phyloP scores from a whole-genome alignment of 2,113 vertebrate species.

The Sigmodon hispidus region DNA sequence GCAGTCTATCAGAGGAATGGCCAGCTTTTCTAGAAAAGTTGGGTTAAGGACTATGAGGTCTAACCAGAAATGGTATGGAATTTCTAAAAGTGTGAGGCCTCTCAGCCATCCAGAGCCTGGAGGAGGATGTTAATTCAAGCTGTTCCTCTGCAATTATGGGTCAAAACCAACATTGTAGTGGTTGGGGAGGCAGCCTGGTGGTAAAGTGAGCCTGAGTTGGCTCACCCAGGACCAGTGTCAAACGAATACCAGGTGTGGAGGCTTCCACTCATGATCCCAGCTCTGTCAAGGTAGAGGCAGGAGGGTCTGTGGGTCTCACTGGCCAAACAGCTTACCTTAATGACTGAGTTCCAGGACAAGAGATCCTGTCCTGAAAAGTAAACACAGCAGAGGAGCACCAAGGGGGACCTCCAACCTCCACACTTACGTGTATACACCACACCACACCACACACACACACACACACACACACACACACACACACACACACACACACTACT shows the following conservation, averaged over 20 bases:
- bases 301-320: background rate
- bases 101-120: rapidly evolving
- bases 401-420: background rate
- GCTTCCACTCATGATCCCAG: background rate
- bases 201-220: background rate
- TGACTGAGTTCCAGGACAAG: background rate
- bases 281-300: background rate
- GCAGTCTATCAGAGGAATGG: background rate
- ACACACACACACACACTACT: too few species aligned
- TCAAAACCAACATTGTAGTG: background rate
- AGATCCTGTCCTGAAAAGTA: background rate
- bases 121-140: background rate
- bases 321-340: background rate
- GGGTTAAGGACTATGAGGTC: background rate
- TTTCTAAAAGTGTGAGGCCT: background rate
- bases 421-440: too few species aligned
- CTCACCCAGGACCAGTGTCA: background rate
- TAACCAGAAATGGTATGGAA: background rate
- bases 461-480: too few species aligned
- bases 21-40: background rate
- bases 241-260: background rate
- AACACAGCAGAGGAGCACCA: background rate
- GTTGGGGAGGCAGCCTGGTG: background rate
- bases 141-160: background rate
- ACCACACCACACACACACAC: too few species aligned